These are phyloP conservation scores for Orientallactaga bullata DNA, from an alignment of 2,113 vertebrate genomes.

Conservation along the genomic window DNA sequence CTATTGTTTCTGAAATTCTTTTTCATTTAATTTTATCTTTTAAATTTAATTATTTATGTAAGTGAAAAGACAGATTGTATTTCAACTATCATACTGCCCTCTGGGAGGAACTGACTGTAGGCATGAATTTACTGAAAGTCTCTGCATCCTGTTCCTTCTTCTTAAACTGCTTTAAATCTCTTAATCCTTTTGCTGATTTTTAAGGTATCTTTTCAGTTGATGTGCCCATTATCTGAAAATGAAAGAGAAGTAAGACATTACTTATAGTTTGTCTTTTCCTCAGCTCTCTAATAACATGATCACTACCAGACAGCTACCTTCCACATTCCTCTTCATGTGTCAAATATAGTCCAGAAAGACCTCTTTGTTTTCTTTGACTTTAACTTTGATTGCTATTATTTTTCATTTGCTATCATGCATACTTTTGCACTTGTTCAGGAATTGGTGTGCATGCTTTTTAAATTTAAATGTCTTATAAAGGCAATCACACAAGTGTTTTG, in stretches of 20 bases:
- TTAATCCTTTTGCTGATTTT: background rate
- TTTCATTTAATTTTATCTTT: background rate
- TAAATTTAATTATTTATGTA: background rate
- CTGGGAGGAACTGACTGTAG: background rate
- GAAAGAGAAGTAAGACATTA: background rate
- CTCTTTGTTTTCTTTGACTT: slow-evolving; percentile 34
- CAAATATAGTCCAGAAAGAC: slow-evolving; percentile 25
- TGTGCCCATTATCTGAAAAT: background rate
- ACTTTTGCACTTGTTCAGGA: background rate
- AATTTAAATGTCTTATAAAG: background rate
- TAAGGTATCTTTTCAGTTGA: background rate
- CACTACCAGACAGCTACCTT: background rate
- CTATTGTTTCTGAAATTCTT: background rate
- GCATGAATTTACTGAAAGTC: background rate
- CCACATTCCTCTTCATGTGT: slow-evolving; percentile 8
- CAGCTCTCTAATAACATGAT: background rate
- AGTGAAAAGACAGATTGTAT: background rate
- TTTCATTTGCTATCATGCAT: background rate
- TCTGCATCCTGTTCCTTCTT: background rate
- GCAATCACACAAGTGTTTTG: background rate
- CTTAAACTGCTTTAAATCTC: background rate
- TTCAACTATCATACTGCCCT: background rate
- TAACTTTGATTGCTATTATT: background rate
- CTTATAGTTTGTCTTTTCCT: background rate
- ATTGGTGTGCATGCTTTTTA: background rate